Evolutionary conservation across 2,797 vertebrate genomes (phyloP), one percentile per base, ranked within the genome.

Genomic region (Pseudochirops corinnae): DNA sequence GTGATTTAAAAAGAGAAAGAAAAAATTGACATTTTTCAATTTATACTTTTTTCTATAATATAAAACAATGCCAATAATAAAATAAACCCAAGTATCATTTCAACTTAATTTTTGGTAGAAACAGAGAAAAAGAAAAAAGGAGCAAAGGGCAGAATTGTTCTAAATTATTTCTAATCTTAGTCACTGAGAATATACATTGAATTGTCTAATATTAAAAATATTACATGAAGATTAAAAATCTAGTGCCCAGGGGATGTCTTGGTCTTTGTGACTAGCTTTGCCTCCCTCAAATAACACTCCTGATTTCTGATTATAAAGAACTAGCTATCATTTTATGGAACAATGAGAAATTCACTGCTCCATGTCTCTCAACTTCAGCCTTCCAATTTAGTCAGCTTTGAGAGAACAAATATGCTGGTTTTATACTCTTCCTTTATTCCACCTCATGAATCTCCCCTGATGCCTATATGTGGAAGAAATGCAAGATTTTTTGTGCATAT

Each of bases 211-310:
- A 92, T 56, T 91, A 91, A 92, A 92, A 92, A 93, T 93, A 91
- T 90, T 55, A 93, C 28, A 28, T 57, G 91, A 95, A 94, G 92
- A 93, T 56, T 46, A 90, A 58, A 92, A 92, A 95, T 95, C 92
- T 91, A 95, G 92, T 96, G 90, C 91, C 56, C 56, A 50, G 90
- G 93, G 94, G 55, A 95, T 94, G 46, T 87, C 53, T 31, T 90
- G 91, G 90, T 16, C 93, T 95, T 82, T 93, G 57, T 92, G n/a
- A 94, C 56, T 94, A 92, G 93, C 50, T 56, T 21, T 28, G 2
- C 29, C 52, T 94, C 46, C 60, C 55, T 92, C 93, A 92, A 92
- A 95, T 0, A 29, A 11, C 26, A 93, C 29, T 33, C 3, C 90
- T 5, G 16, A 67, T 60, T 91, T 92, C 67, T 92, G 93, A 94